Conservation (phyloP, 2,888 invertebrate species). For the Bedellia somnulentella region DNA sequence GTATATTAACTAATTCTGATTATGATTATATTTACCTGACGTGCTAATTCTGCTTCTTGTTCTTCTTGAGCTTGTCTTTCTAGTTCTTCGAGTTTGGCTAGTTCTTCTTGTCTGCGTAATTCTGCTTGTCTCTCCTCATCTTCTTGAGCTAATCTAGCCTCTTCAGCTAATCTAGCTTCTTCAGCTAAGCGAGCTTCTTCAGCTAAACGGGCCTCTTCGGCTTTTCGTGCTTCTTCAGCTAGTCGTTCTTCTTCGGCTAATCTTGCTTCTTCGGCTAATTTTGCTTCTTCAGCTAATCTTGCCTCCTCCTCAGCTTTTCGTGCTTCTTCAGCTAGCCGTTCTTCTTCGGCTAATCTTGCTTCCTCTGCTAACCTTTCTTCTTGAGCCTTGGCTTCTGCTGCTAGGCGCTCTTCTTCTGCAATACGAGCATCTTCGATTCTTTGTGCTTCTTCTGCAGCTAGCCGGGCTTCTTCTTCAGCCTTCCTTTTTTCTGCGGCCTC, state of each 20-base stretch:
- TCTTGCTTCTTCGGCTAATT: slow-evolving; percentile 32
- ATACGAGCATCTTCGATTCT: slow-evolving; percentile 35
- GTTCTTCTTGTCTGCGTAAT: slow-evolving; percentile 59
- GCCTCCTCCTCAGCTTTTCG: slow-evolving; percentile 48
- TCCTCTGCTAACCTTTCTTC: slow-evolving; percentile 47
- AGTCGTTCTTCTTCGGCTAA: slow-evolving; percentile 20
- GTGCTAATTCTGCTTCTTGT: slow-evolving; percentile 67
- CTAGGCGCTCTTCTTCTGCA: slow-evolving; percentile 49
- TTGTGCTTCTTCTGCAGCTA: slow-evolving; percentile 44
- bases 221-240: slow-evolving; percentile 32
- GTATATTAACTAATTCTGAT: too few species aligned
- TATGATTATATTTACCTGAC: slow-evolving; percentile 51
- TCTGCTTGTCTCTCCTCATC: slow-evolving; percentile 48
- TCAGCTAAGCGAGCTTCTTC: slow-evolving; percentile 27
- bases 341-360: slow-evolving; percentile 41
- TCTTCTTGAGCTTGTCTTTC: slow-evolving; percentile 66
- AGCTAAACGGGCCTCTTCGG: slow-evolving; percentile 37
- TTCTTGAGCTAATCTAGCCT: slow-evolving; percentile 19
- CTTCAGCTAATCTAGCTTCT: slow-evolving; percentile 27
- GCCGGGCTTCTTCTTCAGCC: slow-evolving; percentile 54
- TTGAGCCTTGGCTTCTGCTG: slow-evolving; percentile 52
- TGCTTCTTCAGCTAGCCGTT: slow-evolving; percentile 43
- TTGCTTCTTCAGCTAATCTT: slow-evolving; percentile 32
- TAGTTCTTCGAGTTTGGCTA: slow-evolving; percentile 58
- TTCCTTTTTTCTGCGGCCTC: slow-evolving; percentile 47